Evolutionary conservation across 2,888 invertebrate species (phyloP).

Genomic region (Mesorhabditis spiculigera): DNA sequence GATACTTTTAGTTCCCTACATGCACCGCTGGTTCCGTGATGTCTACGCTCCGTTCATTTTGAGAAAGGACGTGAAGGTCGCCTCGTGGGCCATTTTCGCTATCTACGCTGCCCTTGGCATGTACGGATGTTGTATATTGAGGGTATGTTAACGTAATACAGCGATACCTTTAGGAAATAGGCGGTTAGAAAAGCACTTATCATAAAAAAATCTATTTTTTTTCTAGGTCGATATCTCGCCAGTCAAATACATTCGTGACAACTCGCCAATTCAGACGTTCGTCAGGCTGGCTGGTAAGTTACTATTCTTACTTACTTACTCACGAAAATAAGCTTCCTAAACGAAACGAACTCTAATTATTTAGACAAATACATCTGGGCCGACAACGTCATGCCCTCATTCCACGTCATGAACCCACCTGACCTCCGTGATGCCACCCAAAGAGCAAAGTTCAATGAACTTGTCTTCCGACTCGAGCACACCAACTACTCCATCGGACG

Average conservation of each 20-base stretch:
- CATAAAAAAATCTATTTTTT: background rate
- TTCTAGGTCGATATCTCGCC: slow-evolving; percentile 52
- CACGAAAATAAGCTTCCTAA: background rate
- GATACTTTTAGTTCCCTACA: slow-evolving; percentile 44
- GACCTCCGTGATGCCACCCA: slow-evolving; percentile 47
- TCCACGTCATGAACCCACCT: slow-evolving; percentile 56
- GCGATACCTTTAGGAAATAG: background rate
- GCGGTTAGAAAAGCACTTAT: background rate
- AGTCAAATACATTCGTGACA: slow-evolving; percentile 57
- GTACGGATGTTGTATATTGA: slow-evolving; percentile 53
- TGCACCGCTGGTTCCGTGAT: slow-evolving; percentile 54
- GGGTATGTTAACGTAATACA: slow-evolving; percentile 11
- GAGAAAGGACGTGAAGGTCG: slow-evolving; percentile 40
- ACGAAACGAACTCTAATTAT: background rate
- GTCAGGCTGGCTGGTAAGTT: slow-evolving; percentile 50
- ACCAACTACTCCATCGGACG: slow-evolving; percentile 54
- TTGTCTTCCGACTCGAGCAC: slow-evolving; percentile 53
- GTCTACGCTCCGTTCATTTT: slow-evolving; percentile 49
- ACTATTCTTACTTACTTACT: background rate
- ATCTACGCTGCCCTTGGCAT: slow-evolving; percentile 48
- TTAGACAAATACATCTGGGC: slow-evolving; percentile 57
- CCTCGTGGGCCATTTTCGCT: slow-evolving; percentile 44
- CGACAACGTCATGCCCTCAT: slow-evolving; percentile 57
- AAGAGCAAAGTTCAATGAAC: slow-evolving; percentile 48
- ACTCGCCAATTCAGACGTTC: slow-evolving; percentile 57